Evolutionary conservation across 2,113 vertebrate species (phyloP).

Genomic region (Origma solitaria): DNA sequence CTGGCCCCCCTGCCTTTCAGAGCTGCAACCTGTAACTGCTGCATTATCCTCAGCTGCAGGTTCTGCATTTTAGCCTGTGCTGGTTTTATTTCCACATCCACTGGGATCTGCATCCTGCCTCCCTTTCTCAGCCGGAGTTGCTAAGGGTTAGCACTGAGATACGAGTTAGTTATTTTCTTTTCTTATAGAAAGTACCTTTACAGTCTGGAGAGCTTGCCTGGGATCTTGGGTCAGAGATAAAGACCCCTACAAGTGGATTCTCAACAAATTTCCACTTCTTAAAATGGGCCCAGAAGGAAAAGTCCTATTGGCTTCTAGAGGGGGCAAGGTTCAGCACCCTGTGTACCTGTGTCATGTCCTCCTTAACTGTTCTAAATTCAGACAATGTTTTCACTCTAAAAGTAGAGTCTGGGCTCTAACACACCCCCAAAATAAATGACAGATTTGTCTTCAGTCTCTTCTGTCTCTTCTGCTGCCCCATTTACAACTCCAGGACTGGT

Average conservation of each 20-base stretch:
- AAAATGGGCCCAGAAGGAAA: background rate
- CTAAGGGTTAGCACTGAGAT: background rate
- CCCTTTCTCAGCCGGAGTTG: background rate
- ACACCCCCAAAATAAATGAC: conserved; percentile 22
- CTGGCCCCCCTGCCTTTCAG: background rate
- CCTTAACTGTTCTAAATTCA: conserved; percentile 24
- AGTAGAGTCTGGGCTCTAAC: conserved; percentile 25
- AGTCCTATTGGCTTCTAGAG: background rate
- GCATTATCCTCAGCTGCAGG: background rate
- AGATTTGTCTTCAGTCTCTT: conserved; percentile 20
- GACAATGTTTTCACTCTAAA: background rate
- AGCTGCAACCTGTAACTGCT: background rate
- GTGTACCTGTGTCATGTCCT: background rate
- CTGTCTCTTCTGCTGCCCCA: conserved; percentile 13
- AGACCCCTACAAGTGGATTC: background rate
- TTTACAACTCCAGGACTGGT: conserved; percentile 9
- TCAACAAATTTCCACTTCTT: background rate
- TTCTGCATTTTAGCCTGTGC: background rate
- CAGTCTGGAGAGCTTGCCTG: background rate
- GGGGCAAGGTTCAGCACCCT: background rate
- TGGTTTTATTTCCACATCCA: background rate
- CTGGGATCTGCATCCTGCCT: background rate
- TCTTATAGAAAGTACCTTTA: background rate
- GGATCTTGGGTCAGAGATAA: background rate
- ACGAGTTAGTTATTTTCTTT: background rate